Conservation (phyloP, 2,113 vertebrate genomes). For the Oreocharis arfaki region DNA sequence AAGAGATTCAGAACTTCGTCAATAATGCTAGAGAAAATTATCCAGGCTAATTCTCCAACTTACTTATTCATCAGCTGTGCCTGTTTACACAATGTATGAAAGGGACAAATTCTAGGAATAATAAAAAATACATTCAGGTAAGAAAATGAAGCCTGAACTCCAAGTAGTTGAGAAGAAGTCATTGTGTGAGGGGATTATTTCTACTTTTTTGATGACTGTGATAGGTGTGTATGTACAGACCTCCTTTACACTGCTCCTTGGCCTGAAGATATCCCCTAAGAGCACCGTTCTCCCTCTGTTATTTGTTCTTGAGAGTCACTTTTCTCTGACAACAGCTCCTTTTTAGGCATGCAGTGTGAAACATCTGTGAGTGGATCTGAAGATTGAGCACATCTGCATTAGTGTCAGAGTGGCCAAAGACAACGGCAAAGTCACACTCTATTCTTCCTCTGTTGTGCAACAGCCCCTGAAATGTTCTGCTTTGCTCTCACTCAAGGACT, state of each 20-base stretch:
- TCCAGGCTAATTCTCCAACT: not conserved
- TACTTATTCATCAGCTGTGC: not conserved
- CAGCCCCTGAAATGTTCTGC: not conserved
- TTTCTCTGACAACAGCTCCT: not conserved
- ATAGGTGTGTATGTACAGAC: not conserved
- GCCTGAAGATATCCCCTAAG: not conserved
- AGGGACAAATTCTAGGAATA: not conserved
- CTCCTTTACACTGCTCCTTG: not conserved
- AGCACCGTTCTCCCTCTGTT: not conserved
- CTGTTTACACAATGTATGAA: not conserved
- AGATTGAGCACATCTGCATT: fast-evolving
- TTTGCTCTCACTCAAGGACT: not conserved
- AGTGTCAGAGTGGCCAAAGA: not conserved
- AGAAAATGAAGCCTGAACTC: not conserved
- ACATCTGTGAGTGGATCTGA: not conserved
- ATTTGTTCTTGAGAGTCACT: not conserved
- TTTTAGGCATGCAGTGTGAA: not conserved
- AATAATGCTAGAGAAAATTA: not conserved
- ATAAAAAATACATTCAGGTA: not conserved
- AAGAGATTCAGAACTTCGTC: not conserved
- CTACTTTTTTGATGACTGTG: not conserved
- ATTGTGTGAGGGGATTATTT: not conserved
- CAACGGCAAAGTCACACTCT: not conserved
- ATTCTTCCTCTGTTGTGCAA: not conserved
- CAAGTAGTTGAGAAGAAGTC: not conserved